Evolutionary conservation across 2,888 invertebrate species (phyloP), one percentile per base, ranked within the genome.

Genomic region (Prosopocoilus inquinatus): DNA sequence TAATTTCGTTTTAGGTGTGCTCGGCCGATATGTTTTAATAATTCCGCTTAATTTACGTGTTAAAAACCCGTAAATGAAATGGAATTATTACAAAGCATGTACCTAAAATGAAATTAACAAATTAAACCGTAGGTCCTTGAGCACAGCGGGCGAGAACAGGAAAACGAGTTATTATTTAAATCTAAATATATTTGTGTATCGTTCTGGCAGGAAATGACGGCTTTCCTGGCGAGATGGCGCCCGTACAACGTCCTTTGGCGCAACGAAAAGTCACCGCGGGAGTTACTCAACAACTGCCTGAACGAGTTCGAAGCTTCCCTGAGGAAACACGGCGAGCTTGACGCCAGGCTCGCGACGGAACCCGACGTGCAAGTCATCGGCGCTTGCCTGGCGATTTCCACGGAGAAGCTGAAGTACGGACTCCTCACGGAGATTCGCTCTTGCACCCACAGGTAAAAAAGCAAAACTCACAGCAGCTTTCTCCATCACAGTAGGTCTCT

Each of bases 161-260:
- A n/a, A n/a, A n/a, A n/a, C n/a, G n/a, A n/a, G n/a, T n/a, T n/a
- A n/a, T n/a, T n/a, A n/a, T n/a, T n/a, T n/a, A n/a, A n/a, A n/a
- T n/a, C n/a, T n/a, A n/a, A n/a, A n/a, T n/a, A n/a, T n/a, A n/a
- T n/a, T n/a, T n/a, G n/a, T n/a, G n/a, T 16, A 16, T 16, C 3
- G 41, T 34, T 70, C 65, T 76, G 75, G 41, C 70, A 91, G 90
- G 94, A 95, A 74, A 81, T 95, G 49, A 85, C 84, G 39, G 85
- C 84, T 9, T 89, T 94, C 63, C 84, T 96, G 43, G 88, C 90
- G 66, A 84, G 88, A 64, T 96, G 96, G 92, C 85, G 89, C 15
- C 90, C 91, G 0, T 96, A 95, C 74, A 89, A 90, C 71, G 90
- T 91, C 67, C 78, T 93, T 3, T 94, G 94, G 93, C 89, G 89